Evolutionary conservation across 2,797 vertebrate species (phyloP), one percentile per base, ranked within the genome.

Genomic region (Dipus sagitta): DNA sequence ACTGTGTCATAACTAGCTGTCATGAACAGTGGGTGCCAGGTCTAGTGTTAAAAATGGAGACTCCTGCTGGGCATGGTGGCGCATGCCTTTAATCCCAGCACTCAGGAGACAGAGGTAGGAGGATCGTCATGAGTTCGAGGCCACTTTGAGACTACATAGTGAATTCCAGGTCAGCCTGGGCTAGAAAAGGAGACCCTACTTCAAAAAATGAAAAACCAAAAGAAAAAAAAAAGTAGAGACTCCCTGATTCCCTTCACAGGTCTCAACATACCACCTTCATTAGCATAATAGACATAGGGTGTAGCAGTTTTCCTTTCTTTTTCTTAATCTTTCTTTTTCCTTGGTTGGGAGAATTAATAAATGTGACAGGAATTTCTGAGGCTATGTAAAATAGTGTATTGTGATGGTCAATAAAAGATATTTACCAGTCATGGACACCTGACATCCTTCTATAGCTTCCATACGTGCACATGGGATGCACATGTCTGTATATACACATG

Each of bases 241-340:
- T 58, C 67, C 23, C 24, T 34, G 62, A 86, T 86, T 90, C n/a
- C 13, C 52, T 47, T 38, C 47, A 17, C 13, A 32, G 47, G 28
- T 30, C 58, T 90, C 54, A 65, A 42, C 20, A 64, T 38, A 90
- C 5, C 17, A 80, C 34, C 10, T 42, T 78, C 8, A 68, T 34
- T 93, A 87, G 88, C 65, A 12, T 91, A 90, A 81, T 75, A 90
- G 84, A 88, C 90, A 62, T 34, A 17, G 17, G 38, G 7, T 68
- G 24, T 30, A 82, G 32, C 24, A 24, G 21, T 68, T 90, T 47
- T 47, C 11, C 9, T 47, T 47, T 47, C 9, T 47, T 47, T 47
- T 47, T 47, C 9, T 47, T 47, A 47, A 47, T 47, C 47, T 47
- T 47, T 47, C 9, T 47, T 68, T 79, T 26, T n/a, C 76, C 54